Evolutionary conservation across 2,888 invertebrate species (phyloP).

Genomic region (Anarsia innoxiella): DNA sequence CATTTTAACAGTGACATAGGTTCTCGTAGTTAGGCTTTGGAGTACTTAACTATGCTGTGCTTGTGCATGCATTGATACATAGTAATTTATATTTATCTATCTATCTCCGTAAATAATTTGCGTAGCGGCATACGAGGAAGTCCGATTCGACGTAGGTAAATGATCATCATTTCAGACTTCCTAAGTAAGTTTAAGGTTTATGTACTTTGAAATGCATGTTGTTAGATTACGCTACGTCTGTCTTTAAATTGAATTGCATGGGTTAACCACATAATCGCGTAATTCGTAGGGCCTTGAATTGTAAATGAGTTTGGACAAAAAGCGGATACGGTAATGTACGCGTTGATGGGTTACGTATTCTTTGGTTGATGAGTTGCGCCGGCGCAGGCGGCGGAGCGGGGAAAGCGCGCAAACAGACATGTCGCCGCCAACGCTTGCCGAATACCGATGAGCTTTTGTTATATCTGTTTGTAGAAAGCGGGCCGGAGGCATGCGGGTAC

Average conservation of each 20-base stretch:
- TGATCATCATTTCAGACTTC: too few relatives aligned
- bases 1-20: too few relatives aligned
- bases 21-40: too few relatives aligned
- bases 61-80: too few relatives aligned
- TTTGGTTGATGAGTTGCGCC: constrained; percentile 33
- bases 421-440: constrained; percentile 47
- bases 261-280: constrained; percentile 27
- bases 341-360: constrained; percentile 52
- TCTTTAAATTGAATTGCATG: constrained; percentile 16
- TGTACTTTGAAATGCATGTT: too few relatives aligned
- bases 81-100: too few relatives aligned
- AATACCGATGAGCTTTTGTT: constrained; percentile 71
- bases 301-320: constrained; percentile 24
- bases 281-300: constrained; percentile 41
- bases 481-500: constrained; percentile 55
- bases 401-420: constrained; percentile 35
- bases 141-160: too few relatives aligned
- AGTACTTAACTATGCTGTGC: too few relatives aligned
- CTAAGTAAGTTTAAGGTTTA: too few relatives aligned
- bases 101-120: too few relatives aligned
- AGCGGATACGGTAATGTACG: constrained; percentile 45
- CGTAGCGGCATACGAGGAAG: too few relatives aligned
- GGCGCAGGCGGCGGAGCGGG: constrained; percentile 48
- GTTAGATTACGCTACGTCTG: not conserved
- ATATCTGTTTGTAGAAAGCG: constrained; percentile 64